These are phyloP conservation scores for Caranx melampygus DNA, from an alignment of 2,113 vertebrate species.

Conservation along the genomic window DNA sequence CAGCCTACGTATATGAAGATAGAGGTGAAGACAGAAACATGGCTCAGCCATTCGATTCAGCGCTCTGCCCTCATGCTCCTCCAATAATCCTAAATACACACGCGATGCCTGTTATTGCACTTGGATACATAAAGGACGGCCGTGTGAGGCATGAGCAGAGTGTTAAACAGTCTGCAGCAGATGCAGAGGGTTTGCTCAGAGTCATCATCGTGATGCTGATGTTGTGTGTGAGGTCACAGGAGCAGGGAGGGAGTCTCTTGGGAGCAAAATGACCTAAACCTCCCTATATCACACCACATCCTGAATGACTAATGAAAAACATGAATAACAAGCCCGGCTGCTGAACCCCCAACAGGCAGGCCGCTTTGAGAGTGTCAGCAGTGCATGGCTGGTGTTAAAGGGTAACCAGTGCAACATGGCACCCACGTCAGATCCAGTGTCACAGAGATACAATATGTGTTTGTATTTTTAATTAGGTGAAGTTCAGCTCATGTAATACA, in stretches of 20 bases:
- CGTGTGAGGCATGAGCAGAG: neutral
- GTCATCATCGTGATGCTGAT: slow-evolving; percentile 10
- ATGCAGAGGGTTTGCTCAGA: slow-evolving; percentile 10
- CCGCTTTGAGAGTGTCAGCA: neutral
- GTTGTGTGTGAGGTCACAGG: slow-evolving; percentile 28
- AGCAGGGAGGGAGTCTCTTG: slow-evolving; percentile 26
- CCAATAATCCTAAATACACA: neutral
- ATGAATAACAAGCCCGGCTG: neutral
- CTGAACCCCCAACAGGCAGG: neutral
- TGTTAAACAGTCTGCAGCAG: slow-evolving; percentile 6
- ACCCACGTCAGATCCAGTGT: neutral
- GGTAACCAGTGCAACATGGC: neutral
- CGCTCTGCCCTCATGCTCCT: neutral
- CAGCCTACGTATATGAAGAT: neutral
- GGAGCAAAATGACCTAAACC: slow-evolving; percentile 39
- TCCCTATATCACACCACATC: slow-evolving; percentile 1
- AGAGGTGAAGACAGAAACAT: neutral
- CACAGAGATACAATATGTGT: neutral
- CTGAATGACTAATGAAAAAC: slow-evolving; percentile 43
- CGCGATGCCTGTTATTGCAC: neutral
- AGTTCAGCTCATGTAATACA: too few relatives aligned
- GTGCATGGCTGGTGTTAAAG: neutral
- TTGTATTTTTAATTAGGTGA: neutral
- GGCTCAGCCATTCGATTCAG: neutral
- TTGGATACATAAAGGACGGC: neutral